phyloP scores from a whole-genome alignment of 2,797 vertebrate species.

The Eurystomus glaucurus region DNA sequence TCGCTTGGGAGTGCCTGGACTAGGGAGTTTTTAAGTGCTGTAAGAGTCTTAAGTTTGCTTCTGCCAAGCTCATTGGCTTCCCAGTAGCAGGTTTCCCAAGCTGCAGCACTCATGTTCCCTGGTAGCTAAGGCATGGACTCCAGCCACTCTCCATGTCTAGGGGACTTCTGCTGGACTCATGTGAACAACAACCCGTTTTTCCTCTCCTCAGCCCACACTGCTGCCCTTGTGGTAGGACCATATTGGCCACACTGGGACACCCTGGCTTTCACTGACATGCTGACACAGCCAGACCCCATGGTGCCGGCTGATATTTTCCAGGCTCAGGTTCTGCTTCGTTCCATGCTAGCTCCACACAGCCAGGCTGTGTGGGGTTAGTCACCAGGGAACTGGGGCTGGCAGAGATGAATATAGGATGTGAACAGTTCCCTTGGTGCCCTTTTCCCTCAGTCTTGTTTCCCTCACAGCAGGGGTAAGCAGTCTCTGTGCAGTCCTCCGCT shows the following conservation, averaged over 20 bases:
- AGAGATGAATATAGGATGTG: slow-evolving; percentile 72
- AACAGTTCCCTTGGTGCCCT: slow-evolving; percentile 79
- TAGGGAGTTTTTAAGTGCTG: neutral
- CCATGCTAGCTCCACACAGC: slow-evolving; percentile 50
- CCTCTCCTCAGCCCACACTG: neutral
- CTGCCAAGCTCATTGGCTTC: neutral
- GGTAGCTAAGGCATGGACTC: neutral
- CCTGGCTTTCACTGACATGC: neutral
- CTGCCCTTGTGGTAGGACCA: neutral
- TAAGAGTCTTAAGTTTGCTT: neutral
- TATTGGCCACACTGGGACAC: neutral
- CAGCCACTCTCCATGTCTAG: neutral
- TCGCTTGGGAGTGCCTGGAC: neutral
- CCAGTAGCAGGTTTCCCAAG: neutral
- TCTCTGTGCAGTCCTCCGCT: slow-evolving; percentile 68
- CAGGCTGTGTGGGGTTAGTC: slow-evolving; percentile 30
- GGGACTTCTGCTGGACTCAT: neutral
- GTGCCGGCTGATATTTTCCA: slow-evolving; percentile 8
- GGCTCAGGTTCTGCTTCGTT: slow-evolving; percentile 27
- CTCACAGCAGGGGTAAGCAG: slow-evolving; percentile 78
- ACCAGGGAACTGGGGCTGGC: slow-evolving; percentile 53
- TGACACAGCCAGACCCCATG: neutral
- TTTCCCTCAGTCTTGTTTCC: slow-evolving; percentile 80
- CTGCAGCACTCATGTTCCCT: neutral
- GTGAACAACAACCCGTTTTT: neutral